phyloP scores from a whole-genome alignment of 2,888 invertebrate species.

The Zygothrica quintamaculata region DNA sequence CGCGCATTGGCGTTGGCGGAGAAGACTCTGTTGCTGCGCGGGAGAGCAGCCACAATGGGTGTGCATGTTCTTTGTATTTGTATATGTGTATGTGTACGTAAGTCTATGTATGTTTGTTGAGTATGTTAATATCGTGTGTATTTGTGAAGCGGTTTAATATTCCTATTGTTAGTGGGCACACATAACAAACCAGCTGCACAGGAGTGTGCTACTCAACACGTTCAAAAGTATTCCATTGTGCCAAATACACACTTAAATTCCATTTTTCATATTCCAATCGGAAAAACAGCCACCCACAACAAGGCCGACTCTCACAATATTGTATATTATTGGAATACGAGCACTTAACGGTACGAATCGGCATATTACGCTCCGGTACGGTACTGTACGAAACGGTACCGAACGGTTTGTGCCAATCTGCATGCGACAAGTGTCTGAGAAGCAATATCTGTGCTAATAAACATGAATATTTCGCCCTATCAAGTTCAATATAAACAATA shows the following conservation, averaged over 20 bases:
- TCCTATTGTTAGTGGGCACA: constrained; percentile 42
- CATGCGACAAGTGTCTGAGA: constrained; percentile 70
- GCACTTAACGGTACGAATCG: not conserved
- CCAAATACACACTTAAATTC: constrained; percentile 81
- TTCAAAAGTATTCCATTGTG: constrained; percentile 78
- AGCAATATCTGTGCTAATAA: constrained; percentile 1
- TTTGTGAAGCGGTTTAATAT: constrained; percentile 49
- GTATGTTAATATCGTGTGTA: constrained; percentile 41
- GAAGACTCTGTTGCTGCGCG: constrained; percentile 60
- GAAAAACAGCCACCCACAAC: constrained; percentile 51
- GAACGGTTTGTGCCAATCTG: constrained; percentile 22
- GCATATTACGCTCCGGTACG: constrained; percentile 3
- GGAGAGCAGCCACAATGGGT: constrained; percentile 48
- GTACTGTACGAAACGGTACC: not conserved
- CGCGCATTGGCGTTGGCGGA: constrained; percentile 65
- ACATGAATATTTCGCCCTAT: not conserved
- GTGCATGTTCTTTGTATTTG: constrained; percentile 25
- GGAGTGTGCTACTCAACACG: constrained; percentile 64
- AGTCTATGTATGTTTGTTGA: constrained; percentile 20
- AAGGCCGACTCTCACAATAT: constrained; percentile 34
- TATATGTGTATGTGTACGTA: constrained; percentile 16
- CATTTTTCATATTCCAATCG: constrained; percentile 80
- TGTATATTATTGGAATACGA: constrained; percentile 37
- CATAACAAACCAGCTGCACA: constrained; percentile 56
- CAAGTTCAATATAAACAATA: too few relatives aligned